Evolutionary conservation across 2,888 invertebrate genomes (phyloP), one percentile per base, ranked within the genome.

Genomic region (Eudemis profundana): DNA sequence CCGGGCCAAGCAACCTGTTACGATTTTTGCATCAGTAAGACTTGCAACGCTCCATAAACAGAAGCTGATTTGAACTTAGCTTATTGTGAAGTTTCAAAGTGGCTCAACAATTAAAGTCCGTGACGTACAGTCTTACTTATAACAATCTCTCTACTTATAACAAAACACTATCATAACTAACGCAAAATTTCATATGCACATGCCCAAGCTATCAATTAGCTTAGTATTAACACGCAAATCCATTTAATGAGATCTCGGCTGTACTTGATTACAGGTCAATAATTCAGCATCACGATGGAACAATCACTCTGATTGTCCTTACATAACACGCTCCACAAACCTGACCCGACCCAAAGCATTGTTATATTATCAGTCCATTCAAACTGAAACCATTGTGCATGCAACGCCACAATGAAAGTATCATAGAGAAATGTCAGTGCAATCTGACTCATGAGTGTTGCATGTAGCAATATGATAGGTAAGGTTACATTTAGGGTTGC

Each of bases 351-450:
- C 27, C 17, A 19, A 36, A 46, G 36, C 63, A 64, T 57, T 64
- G 64, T 64, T 59, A 33, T 56, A 56, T 63, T 64, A 64, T 64
- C 64, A 64, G 59, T 64, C 33, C 36, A 17, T 44, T 56, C 23
- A 54, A 14, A 56, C 54, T 29, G 27, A 47, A 12, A 47, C 64
- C 19, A 59, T 64, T 64, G 50, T 64, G 42, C 42, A 63, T 23
- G 17, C 57, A 33, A 64, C 33, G 27, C 57, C 57, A 64, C 57
- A 64, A 59, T 64, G 50, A 64, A 57, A 64, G 50, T 21, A n/a
- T 23, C 46, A 63, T 50, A 64, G 42, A 50, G 57, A 64, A 64
- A 64, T 64, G 64, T 59, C 63, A 63, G 63, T 63, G 64, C 64
- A 59, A 64, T 62, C 49, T 62, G 53, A 54, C 40, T 47, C 29